phyloP scores from a whole-genome alignment of 2,888 invertebrate species.

The Ametastegia equiseti region DNA sequence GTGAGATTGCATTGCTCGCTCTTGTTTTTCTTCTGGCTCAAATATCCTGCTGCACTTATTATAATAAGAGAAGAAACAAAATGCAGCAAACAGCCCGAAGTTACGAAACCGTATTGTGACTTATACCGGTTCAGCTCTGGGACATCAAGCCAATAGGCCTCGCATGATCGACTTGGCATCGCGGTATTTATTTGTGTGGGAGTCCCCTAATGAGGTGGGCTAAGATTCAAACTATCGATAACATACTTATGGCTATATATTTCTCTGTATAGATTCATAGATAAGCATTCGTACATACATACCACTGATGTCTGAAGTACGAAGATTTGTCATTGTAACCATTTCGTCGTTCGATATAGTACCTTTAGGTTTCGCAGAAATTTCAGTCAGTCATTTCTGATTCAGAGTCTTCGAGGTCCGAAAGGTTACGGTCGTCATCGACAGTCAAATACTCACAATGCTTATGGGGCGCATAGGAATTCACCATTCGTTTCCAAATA shows the following conservation, averaged over 20 bases:
- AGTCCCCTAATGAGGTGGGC: slow-evolving; percentile 35
- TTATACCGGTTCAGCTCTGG: slow-evolving; percentile 3
- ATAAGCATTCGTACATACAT: neutral
- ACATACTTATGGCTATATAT: neutral
- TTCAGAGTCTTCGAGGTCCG: slow-evolving; percentile 10
- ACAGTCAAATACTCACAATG: neutral
- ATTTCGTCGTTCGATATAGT: slow-evolving; percentile 5
- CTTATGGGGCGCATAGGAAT: neutral
- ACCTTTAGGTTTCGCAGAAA: neutral
- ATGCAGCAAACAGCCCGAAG: slow-evolving; percentile 11
- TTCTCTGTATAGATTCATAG: neutral
- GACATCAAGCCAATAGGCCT: slow-evolving; percentile 5
- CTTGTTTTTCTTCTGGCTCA: neutral
- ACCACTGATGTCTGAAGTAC: neutral
- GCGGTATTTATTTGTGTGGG: slow-evolving; percentile 35
- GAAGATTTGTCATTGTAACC: slow-evolving; percentile 41
- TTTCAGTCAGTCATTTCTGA: slow-evolving; percentile 1
- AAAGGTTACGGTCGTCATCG: slow-evolving; percentile 23
- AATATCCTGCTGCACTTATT: neutral
- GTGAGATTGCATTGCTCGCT: neutral
- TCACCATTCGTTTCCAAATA: neutral
- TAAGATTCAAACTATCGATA: slow-evolving; percentile 38
- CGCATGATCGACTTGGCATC: slow-evolving; percentile 37
- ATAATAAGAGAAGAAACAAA: neutral
- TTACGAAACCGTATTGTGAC: slow-evolving; percentile 35